Percentiles rank a stretch among this genome's conserved stretches.
Conservation (phyloP, 2,797 vertebrate genomes). For the Vultur gryphus region DNA sequence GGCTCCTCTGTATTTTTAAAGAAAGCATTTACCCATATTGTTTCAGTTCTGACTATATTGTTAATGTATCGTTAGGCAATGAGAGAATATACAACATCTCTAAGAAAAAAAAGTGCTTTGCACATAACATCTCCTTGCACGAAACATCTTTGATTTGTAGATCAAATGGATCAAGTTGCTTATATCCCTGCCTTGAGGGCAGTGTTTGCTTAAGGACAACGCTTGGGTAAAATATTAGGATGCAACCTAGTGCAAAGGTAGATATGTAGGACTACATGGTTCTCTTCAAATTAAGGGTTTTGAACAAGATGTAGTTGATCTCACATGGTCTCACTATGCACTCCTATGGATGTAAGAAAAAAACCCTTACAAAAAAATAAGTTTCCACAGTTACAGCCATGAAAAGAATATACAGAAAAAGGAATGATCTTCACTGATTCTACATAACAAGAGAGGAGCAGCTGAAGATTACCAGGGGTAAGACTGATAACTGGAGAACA, state of each 20-base stretch:
- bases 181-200: background rate
- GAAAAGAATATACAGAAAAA: background rate
- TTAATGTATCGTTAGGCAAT: background rate
- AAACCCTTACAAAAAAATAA: background rate
- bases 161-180: background rate
- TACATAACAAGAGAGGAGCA: background rate
- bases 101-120: background rate
- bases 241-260: background rate
- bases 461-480: background rate
- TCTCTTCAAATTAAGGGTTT: background rate
- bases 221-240: background rate
- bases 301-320: background rate
- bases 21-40: background rate
- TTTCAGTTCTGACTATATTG: background rate
- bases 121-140: background rate
- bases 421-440: background rate
- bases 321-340: background rate
- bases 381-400: background rate
- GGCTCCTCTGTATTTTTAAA: background rate
- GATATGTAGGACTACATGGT: background rate
- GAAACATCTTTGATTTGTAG: background rate
- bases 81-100: background rate
- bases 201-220: background rate
- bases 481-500: background rate
- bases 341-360: background rate